phyloP scores from a whole-genome alignment of 2,797 vertebrate genomes.

The Megalops cyprinoides region DNA sequence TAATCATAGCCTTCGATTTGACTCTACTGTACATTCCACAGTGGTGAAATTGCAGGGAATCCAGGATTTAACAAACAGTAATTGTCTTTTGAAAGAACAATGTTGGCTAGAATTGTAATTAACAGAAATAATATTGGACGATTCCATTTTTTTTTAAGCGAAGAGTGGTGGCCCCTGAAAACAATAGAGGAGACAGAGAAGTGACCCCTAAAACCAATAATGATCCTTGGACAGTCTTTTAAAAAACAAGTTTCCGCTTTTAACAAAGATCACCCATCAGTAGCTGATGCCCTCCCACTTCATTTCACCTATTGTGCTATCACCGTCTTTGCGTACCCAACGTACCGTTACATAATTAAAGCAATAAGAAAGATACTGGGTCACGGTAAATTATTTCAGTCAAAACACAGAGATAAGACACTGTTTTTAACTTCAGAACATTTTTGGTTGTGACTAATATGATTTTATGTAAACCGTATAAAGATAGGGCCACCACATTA shows the following conservation, averaged over 20 bases:
- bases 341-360: not conserved
- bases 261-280: not conserved
- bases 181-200: not conserved
- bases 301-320: not conserved
- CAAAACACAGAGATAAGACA: not conserved
- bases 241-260: not conserved
- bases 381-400: not conserved
- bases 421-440: not conserved
- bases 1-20: conserved; percentile 3
- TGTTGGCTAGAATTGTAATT: not conserved
- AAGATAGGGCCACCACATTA: not conserved
- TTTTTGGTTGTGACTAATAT: too few species aligned
- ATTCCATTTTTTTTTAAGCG: not conserved
- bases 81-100: not conserved
- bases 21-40: not conserved
- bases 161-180: not conserved
- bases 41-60: not conserved
- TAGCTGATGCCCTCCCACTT: not conserved
- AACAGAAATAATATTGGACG: not conserved
- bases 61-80: not conserved
- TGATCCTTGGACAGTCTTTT: not conserved
- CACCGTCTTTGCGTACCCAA: not conserved
- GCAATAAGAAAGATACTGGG: not conserved
- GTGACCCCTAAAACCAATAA: not conserved
- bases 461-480: not conserved